phyloP scores from a whole-genome alignment of 2,113 vertebrate species.

The Oxyruncus cristatus region DNA sequence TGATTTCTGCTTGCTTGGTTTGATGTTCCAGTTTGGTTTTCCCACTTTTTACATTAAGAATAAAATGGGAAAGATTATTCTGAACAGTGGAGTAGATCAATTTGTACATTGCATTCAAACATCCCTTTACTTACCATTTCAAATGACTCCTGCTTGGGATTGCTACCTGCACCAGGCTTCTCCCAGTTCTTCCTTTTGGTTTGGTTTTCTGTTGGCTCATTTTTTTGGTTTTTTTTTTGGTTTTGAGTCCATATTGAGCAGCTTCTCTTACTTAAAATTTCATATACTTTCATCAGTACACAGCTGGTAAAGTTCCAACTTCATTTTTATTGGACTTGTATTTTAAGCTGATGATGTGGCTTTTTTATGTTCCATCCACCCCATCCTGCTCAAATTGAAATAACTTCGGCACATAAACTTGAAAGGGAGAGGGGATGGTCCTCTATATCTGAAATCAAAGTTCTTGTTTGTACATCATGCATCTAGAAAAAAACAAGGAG shows the following conservation, averaged over 20 bases:
- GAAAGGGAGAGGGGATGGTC: not conserved
- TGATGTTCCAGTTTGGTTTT: not conserved
- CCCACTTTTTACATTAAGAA: not conserved
- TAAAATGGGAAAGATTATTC: not conserved
- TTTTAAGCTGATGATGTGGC: slow-evolving; percentile 65
- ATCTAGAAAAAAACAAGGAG: not conserved
- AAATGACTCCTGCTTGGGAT: not conserved
- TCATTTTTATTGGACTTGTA: slow-evolving; percentile 64
- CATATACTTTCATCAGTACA: slow-evolving; percentile 48
- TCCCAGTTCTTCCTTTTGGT: not conserved
- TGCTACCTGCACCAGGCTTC: not conserved
- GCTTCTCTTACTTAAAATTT: slow-evolving; percentile 57
- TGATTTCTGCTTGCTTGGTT: not conserved
- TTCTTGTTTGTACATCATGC: not conserved
- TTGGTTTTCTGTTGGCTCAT: not conserved
- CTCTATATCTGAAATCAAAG: slow-evolving; percentile 7
- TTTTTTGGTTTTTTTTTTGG: slow-evolving; percentile 6
- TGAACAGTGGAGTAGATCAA: not conserved
- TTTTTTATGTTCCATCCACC: slow-evolving; percentile 58
- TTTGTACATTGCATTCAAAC: not conserved
- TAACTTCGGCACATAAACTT: slow-evolving; percentile 51
- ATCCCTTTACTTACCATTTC: not conserved
- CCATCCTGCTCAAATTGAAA: slow-evolving; percentile 55
- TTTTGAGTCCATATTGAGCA: slow-evolving; percentile 36
- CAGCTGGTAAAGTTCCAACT: slow-evolving; percentile 59